phyloP scores from a whole-genome alignment of 2,797 vertebrate species.

The Enteromius treurensis region DNA sequence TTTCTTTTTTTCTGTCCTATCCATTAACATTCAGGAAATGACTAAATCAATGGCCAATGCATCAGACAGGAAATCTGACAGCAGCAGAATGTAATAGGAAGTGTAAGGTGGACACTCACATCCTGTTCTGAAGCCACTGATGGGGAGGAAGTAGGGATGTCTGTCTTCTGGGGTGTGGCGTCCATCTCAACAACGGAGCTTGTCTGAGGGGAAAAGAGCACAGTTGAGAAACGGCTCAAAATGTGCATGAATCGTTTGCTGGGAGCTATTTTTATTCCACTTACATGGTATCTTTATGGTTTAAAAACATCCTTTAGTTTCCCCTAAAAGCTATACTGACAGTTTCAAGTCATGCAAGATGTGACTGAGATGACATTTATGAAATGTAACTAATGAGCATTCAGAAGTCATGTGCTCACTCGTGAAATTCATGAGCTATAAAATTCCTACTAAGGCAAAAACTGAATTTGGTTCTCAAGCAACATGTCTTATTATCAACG shows the following conservation, averaged over 20 bases:
- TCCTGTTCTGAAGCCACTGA: slow-evolving; percentile 80
- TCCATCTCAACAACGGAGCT: slow-evolving; percentile 86
- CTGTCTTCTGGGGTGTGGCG: slow-evolving; percentile 75
- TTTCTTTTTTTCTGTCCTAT: neutral
- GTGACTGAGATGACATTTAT: slow-evolving; percentile 2
- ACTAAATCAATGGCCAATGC: slow-evolving; percentile 15
- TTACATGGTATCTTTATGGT: neutral
- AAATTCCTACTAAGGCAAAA: neutral
- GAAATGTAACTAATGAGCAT: neutral
- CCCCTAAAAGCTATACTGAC: neutral
- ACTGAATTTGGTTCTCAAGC: neutral
- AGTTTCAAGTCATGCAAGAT: neutral
- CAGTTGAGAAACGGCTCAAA: neutral
- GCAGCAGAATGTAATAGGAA: slow-evolving; percentile 49
- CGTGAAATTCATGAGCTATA: neutral
- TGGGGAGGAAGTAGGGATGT: slow-evolving; percentile 76
- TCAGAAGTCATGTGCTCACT: slow-evolving; percentile 11
- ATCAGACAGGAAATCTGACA: slow-evolving; percentile 48
- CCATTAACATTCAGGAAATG: slow-evolving; percentile 19
- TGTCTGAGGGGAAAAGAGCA: slow-evolving; percentile 72
- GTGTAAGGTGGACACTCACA: slow-evolving; percentile 74
- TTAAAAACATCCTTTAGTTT: slow-evolving; percentile 23
- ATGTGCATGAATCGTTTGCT: neutral
- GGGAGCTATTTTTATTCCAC: neutral
- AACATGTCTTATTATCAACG: neutral